These are phyloP conservation scores for Otis tarda DNA, from an alignment of 2,113 vertebrate species.

Conservation along the genomic window DNA sequence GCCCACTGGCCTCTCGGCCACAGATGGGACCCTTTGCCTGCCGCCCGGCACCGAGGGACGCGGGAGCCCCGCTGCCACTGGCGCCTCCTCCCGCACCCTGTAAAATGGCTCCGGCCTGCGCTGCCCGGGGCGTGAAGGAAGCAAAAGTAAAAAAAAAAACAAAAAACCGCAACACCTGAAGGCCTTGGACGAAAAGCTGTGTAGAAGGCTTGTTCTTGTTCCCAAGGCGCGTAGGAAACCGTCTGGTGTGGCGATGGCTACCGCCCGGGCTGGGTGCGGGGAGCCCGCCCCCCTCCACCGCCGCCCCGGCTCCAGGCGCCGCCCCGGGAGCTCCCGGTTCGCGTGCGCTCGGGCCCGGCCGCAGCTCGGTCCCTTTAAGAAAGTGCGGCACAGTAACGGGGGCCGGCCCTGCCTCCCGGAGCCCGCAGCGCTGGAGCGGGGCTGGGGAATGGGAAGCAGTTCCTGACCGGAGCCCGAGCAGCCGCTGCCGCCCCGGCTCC, in stretches of 20 bases:
- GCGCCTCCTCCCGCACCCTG: neutral
- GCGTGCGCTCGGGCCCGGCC: neutral
- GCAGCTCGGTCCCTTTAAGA: constrained; percentile 74
- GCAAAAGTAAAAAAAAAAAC: no score
- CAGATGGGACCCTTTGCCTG: neutral
- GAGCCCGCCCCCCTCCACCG: neutral
- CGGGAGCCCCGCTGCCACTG: neutral
- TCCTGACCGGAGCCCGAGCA: neutral
- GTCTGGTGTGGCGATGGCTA: neutral
- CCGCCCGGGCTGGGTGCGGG: neutral
- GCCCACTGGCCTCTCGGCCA: neutral
- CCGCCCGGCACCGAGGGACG: rapidly evolving
- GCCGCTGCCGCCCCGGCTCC: neutral
- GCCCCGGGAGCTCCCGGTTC: neutral
- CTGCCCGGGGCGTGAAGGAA: neutral
- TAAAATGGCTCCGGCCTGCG: rapidly evolving
- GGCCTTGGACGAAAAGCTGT: rapidly evolving
- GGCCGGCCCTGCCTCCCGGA: constrained; percentile 40
- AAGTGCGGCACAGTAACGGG: constrained; percentile 19
- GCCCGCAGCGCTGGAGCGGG: constrained; percentile 7
- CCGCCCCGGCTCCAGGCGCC: neutral
- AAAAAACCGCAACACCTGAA: neutral
- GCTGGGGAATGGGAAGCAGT: constrained; percentile 32
- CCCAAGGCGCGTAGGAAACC: rapidly evolving
- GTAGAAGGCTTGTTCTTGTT: neutral